Conservation (phyloP, 2,797 vertebrate genomes). For the Danio albolineatus region DNA sequence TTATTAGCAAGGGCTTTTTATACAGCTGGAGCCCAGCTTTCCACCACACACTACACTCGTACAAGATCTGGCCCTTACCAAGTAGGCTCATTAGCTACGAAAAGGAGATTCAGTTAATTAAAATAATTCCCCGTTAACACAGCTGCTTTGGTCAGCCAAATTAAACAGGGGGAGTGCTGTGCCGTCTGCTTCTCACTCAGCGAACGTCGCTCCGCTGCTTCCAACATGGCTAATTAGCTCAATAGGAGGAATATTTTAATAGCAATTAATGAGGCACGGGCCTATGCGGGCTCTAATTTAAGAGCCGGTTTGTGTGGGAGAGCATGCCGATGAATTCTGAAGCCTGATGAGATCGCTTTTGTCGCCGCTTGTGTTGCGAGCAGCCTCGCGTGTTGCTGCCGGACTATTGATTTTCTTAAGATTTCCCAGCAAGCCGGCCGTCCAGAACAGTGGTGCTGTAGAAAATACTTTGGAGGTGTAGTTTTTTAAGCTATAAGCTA, state of each 20-base stretch:
- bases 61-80: conserved; percentile 63
- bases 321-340: conserved; percentile 56
- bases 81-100: conserved; percentile 74
- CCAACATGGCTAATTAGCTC: conserved; percentile 77
- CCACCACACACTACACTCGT: conserved; percentile 5
- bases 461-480: neutral
- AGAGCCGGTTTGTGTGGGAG: conserved; percentile 52
- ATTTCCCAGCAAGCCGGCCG: conserved; percentile 8
- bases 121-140: conserved; percentile 73
- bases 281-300: conserved; percentile 60
- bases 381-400: conserved; percentile 8
- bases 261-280: conserved; percentile 63
- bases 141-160: conserved; percentile 74
- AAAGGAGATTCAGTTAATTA: conserved; percentile 77
- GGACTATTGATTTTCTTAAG: conserved; percentile 16
- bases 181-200: conserved; percentile 70
- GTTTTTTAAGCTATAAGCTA: neutral
- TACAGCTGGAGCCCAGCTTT: conserved; percentile 33
- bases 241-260: conserved; percentile 76
- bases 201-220: conserved; percentile 65
- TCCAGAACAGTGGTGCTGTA: neutral
- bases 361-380: conserved; percentile 16
- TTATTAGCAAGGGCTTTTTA: conserved; percentile 30
- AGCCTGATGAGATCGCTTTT: conserved; percentile 40
- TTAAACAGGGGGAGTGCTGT: conserved; percentile 71